Conservation (phyloP, 2,797 vertebrate genomes). For the Scleropages formosus region DNA sequence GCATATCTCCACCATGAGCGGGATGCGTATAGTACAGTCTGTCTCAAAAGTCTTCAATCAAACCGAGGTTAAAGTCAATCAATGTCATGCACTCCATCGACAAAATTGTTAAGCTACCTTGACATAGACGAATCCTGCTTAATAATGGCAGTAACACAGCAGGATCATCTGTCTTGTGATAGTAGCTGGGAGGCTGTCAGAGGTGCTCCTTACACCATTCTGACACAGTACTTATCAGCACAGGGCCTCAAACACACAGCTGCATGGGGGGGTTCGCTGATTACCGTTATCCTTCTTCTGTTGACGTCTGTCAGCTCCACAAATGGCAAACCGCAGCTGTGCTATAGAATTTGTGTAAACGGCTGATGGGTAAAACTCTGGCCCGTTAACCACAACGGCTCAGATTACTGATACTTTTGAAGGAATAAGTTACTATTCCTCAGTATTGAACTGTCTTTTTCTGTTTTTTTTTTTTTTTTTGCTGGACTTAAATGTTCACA, state of each 20-base stretch:
- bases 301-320: conserved; percentile 4
- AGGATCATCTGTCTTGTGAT: background rate
- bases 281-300: conserved; percentile 1
- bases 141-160: background rate
- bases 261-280: background rate
- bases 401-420: too few relatives aligned
- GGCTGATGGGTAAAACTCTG: background rate
- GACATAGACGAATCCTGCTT: background rate
- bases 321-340: conserved; percentile 3
- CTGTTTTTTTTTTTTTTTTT: background rate
- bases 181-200: background rate
- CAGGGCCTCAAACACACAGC: background rate
- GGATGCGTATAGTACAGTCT: too few relatives aligned
- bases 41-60: too few relatives aligned
- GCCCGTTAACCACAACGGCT: background rate
- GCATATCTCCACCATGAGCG: too few relatives aligned
- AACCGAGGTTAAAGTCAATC: too few relatives aligned
- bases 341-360: background rate
- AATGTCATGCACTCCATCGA: too few relatives aligned
- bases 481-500: background rate
- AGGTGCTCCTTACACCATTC: background rate
- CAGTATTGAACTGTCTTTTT: too few relatives aligned
- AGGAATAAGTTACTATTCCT: background rate
- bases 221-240: background rate
- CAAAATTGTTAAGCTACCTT: too few relatives aligned